Evolutionary conservation across 2,113 vertebrate genomes (phyloP).

Genomic region (Xenotilapia flavipinnis): DNA sequence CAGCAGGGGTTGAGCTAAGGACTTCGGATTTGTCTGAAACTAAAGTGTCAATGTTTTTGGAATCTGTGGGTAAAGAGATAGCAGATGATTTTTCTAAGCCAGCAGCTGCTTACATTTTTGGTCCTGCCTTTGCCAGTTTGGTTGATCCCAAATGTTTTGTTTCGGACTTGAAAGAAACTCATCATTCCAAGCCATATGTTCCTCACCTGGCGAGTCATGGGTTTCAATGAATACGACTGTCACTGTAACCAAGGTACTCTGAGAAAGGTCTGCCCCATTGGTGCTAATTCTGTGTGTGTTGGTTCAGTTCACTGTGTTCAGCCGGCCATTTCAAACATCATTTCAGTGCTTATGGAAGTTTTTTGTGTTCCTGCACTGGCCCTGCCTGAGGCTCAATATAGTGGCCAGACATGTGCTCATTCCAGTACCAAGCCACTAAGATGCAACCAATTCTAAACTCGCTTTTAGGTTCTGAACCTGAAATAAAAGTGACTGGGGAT

Average conservation of each 20-base stretch:
- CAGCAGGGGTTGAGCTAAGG: neutral
- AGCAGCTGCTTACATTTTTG: neutral
- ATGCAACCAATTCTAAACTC: neutral
- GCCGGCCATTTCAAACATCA: neutral
- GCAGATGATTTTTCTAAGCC: neutral
- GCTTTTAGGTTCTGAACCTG: neutral
- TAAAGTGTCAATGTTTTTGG: neutral
- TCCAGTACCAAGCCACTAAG: neutral
- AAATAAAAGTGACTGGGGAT: neutral
- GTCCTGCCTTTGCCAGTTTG: neutral
- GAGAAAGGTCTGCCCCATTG: neutral
- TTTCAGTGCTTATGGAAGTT: neutral
- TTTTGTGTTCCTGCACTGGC: neutral
- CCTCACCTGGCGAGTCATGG: neutral
- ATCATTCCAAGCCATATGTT: neutral
- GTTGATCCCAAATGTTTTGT: neutral
- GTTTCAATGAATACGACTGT: neutral
- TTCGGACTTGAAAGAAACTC: rapidly evolving
- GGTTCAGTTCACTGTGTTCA: neutral
- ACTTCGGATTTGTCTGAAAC: rapidly evolving
- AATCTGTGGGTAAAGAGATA: neutral
- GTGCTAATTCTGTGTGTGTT: neutral
- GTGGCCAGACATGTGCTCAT: neutral
- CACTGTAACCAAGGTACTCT: rapidly evolving
- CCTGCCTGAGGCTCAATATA: neutral